Evolutionary conservation across 2,113 vertebrate genomes (phyloP).

Genomic region (Quiscalus mexicanus): DNA sequence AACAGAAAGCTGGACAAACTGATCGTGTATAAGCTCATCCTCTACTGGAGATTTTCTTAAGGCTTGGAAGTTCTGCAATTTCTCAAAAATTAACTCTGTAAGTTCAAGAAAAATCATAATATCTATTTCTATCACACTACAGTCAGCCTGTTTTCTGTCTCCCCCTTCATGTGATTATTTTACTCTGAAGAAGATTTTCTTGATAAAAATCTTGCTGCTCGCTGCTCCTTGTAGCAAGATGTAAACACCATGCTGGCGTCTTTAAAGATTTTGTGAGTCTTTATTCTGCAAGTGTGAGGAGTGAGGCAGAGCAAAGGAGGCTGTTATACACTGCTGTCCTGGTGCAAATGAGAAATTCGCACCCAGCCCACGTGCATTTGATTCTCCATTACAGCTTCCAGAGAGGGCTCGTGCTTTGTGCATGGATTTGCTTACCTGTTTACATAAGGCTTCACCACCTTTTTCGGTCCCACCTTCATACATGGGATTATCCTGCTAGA

Average conservation of each 20-base stretch:
- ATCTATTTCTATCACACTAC: background rate
- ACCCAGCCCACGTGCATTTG: background rate
- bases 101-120: constrained; percentile 1
- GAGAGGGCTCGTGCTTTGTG: background rate
- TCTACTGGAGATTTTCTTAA: background rate
- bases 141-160: background rate
- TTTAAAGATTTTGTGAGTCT: background rate
- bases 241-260: background rate
- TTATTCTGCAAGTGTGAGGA: background rate
- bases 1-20: background rate
- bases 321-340: background rate
- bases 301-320: background rate
- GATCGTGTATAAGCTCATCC: background rate
- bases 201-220: background rate
- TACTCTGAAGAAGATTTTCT: background rate
- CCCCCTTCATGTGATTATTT: background rate
- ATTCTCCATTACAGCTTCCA: background rate
- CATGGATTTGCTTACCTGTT: background rate
- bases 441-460: background rate
- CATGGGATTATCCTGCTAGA: background rate
- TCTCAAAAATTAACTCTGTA: background rate
- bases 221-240: background rate
- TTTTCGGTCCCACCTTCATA: background rate
- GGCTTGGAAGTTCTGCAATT: background rate
- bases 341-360: background rate